Base-by-base conservation (phyloP, 1,140 invertebrate genomes). In the Ruditapes philippinarum region DNA sequence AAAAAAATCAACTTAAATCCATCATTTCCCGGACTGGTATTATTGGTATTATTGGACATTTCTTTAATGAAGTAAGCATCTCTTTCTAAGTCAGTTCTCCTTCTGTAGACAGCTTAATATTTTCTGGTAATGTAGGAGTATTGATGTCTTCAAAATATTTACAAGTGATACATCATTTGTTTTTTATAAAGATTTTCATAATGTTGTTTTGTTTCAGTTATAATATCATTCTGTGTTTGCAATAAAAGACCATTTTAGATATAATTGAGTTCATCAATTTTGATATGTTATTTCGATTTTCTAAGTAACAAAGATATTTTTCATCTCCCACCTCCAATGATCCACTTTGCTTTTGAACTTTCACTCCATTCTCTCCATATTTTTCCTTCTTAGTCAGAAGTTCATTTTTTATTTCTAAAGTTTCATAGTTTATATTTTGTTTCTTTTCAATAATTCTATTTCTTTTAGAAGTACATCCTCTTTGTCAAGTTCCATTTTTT, bases 211-310 rank as follows among this genome's bases (percentile, higher is more conserved):
- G n/a, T n/a, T n/a, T n/a, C n/a, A n/a, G n/a, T n/a, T n/a, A n/a
- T 19, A n/a, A 51, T 76, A 2, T 49, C 42, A 2, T 25, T n/a
- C 28, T 76, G 73, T 28, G 25, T 45, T 14, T 49, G 17, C 31
- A 76, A 76, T 31, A 49, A 17, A 0, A 51, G 7, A 51, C 73
- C 73, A 28, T 11, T 28, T 28, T 40, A 9, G 73, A 28, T 7
- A 14, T 49, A 51, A 76, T 51, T 2, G 40, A 49, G 45, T 76
- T 76, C 40, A 76, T 76, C 3, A 51, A 65, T 51, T 76, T 76
- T 73, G 31, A 73, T 0, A 40, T 19, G 28, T 49, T 51, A 51
- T 76, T 76, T 49, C 45, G 17, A 22, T 76, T 76, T 76, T 76
- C 73, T 31, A 51, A 31, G 31, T 51, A 51, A 25, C 73, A 76